Evolutionary conservation across 2,113 vertebrate species (phyloP).

Genomic region (Protobothrops mucrosquamatus): DNA sequence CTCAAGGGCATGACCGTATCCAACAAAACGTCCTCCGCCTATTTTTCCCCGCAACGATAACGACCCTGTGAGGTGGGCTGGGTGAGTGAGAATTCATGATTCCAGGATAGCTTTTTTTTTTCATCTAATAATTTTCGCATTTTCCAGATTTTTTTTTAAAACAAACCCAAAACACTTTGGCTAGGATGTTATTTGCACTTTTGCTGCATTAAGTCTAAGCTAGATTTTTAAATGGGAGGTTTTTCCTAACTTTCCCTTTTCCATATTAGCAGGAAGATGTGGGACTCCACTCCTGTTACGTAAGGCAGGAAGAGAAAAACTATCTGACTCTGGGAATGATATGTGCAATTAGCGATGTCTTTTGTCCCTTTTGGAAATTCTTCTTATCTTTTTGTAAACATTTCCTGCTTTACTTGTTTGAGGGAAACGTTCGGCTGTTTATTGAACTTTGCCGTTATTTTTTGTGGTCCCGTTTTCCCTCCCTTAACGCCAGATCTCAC

Average conservation of each 20-base stretch:
- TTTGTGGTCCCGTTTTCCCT: constrained; percentile 39
- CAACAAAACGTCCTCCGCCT: too few relatives aligned
- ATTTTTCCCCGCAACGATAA: too few relatives aligned
- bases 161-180: too few relatives aligned
- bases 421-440: constrained; percentile 40
- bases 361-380: constrained; percentile 46
- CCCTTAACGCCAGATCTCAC: neutral
- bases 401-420: constrained; percentile 66
- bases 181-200: neutral
- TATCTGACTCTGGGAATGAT: constrained; percentile 53
- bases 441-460: neutral
- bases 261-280: constrained; percentile 44
- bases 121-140: neutral
- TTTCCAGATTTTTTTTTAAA: neutral
- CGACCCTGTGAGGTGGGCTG: too few relatives aligned
- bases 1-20: too few relatives aligned
- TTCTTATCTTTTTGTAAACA: constrained; percentile 70
- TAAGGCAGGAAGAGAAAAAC: constrained; percentile 61
- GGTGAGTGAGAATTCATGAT: neutral
- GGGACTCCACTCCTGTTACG: constrained; percentile 39
- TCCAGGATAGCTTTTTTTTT: neutral
- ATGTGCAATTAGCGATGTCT: constrained; percentile 28
- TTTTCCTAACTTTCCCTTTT: constrained; percentile 49
- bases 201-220: neutral
- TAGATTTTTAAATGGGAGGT: constrained; percentile 22